Base-by-base conservation (phyloP, 1,140 invertebrate species). In the Macrobrachium rosenbergii region DNA sequence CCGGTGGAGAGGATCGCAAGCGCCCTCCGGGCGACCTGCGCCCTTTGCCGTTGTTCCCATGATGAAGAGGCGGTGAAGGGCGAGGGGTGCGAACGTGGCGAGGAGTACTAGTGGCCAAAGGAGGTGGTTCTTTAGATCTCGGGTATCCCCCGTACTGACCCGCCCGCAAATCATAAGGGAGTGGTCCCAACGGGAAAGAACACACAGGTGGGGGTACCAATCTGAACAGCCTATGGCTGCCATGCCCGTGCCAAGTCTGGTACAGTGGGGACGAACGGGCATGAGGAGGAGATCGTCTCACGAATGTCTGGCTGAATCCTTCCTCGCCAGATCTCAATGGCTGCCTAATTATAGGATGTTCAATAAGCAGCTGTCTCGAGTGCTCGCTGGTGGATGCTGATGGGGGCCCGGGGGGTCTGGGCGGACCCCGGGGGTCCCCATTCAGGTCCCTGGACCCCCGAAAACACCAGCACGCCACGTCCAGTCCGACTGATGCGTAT, bases 381-480 rank as follows among this genome's bases (percentile, higher is more conserved):
- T 19, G 73, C 28, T 76, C 82, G 59, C 19, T 83, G 73, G 59
- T 62, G 17, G 52, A 5, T 83, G 82, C 12, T 83, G 87, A 73
- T 83, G 82, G 82, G 87, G 82, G 82, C 78, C 64, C 82, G 82
- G 81, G 59, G 69, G 76, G 63, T 76, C 83, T 37, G 69, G 81
- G 52, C 69, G 81, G 81, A 63, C 85, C 78, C 78, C 62, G 73
- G 60, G 85, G 79, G 75, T 87, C 87, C 72, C 79, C 76, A 52
- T 76, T 62, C 64, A 76, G 82, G 67, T 58, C 85, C 77, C 85
- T 77, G 64, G 73, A 78, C 83, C 88, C 88, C 83, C 88, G 80
- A 81, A 89, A 87, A 64, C 88, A 89, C 88, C 88, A 89, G 79
- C 88, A 89, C 73, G 88, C 80, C 76, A 83, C 88, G 88, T 89